A percentile compares a stretch with the other conserved stretches of the same genome.
Evolutionary conservation across 2,113 vertebrate species (phyloP).

Genomic region (Pithys albifrons): DNA sequence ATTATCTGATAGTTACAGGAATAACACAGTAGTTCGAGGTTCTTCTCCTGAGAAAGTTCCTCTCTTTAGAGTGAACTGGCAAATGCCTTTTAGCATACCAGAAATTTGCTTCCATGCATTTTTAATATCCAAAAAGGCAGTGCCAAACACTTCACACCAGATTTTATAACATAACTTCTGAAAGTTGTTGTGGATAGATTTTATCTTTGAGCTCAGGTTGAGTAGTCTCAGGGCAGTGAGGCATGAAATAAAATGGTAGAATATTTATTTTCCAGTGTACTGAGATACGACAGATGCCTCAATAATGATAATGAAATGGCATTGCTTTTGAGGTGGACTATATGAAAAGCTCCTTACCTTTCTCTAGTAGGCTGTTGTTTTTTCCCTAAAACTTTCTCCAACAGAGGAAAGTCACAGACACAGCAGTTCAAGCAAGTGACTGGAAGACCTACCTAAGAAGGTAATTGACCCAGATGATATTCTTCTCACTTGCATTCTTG

Average conservation of each 20-base stretch:
- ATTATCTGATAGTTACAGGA: neutral
- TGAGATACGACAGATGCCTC: neutral
- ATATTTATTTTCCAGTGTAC: neutral
- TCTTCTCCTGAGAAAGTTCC: neutral
- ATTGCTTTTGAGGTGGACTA: neutral
- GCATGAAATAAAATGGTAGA: neutral
- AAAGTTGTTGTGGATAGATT: neutral
- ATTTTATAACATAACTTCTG: neutral
- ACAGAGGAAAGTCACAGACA: neutral
- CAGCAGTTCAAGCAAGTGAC: conserved; percentile 37
- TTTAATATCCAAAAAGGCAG: neutral
- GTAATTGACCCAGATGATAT: conserved; percentile 99
- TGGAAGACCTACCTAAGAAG: conserved; percentile 89
- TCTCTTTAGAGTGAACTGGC: neutral
- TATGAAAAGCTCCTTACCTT: neutral
- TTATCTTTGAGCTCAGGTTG: neutral
- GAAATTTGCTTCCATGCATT: neutral
- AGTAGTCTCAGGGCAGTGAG: neutral
- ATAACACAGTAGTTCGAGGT: neutral
- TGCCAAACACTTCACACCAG: neutral
- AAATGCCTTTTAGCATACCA: neutral
- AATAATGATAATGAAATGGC: neutral
- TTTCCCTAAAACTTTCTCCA: neutral
- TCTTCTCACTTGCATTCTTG: conserved; percentile 97
- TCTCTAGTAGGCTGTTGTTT: neutral